Percentiles rank a stretch among this genome's conserved stretches.
These are phyloP conservation scores for Glaucomys volans DNA, from an alignment of 2,113 vertebrate genomes.

Conservation along the genomic window DNA sequence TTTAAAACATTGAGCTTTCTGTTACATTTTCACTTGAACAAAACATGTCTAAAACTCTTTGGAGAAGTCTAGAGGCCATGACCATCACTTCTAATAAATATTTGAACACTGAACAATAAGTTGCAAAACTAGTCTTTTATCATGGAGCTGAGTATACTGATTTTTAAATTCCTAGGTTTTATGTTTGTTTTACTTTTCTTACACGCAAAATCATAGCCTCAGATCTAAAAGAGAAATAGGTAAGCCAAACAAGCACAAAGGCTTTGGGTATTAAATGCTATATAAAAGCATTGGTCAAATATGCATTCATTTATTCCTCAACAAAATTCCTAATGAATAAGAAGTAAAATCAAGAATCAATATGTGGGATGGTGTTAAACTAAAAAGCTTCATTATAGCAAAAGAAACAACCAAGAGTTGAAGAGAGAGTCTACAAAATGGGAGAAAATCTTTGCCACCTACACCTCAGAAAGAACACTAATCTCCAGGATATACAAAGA, in stretches of 20 bases:
- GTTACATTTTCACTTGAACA: not conserved
- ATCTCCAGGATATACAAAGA: no score
- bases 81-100: not conserved
- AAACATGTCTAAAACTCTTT: not conserved
- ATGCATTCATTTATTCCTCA: not conserved
- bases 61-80: not conserved
- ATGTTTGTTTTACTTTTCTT: not conserved
- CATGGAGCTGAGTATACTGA: not conserved
- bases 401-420: no score
- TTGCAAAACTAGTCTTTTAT: not conserved
- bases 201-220: not conserved
- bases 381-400: no score
- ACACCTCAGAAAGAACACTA: no score
- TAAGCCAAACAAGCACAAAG: constrained; percentile 58
- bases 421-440: no score
- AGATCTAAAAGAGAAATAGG: constrained; percentile 75
- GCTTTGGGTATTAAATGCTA: constrained; percentile 76
- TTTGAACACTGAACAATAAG: not conserved
- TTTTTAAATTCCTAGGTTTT: not conserved
- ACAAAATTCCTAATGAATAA: no score
- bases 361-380: no score
- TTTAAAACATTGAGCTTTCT: constrained; percentile 13
- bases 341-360: no score
- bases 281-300: constrained; percentile 80
- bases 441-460: no score